phyloP scores from a whole-genome alignment of 1,140 invertebrate genomes.

The Drosophila eugracilis region DNA sequence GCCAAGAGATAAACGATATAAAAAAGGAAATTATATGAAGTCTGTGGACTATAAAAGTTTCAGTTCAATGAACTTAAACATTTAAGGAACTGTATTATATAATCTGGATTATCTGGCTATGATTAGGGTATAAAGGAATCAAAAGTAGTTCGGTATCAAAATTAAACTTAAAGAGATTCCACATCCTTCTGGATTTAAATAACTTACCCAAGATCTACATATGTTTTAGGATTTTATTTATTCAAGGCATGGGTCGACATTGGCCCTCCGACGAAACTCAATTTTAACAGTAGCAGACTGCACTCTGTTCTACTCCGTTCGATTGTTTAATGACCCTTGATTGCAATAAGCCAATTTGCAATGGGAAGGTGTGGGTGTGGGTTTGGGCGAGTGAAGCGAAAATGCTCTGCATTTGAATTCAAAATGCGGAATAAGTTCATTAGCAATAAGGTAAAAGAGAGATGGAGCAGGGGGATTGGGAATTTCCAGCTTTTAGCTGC shows the following conservation, averaged over 20 bases:
- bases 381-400: not conserved
- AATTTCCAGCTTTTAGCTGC: conserved; percentile 16
- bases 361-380: not conserved
- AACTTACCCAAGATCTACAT: not conserved
- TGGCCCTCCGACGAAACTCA: not conserved
- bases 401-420: conserved; percentile 63
- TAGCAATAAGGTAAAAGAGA: conserved; percentile 42
- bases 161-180: too few relatives aligned
- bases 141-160: too few relatives aligned
- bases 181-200: too few relatives aligned
- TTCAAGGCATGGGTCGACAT: not conserved
- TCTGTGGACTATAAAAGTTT: not conserved
- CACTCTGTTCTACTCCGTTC: conserved; percentile 12
- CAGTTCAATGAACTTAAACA: not conserved
- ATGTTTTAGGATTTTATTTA: not conserved
- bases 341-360: conserved; percentile 72
- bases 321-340: conserved; percentile 71
- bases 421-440: conserved; percentile 75
- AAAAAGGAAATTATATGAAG: not conserved
- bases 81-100: not conserved
- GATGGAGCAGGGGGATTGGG: not conserved
- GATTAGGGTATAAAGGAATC: too few relatives aligned
- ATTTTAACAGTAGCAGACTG: not conserved
- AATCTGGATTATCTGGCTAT: too few relatives aligned
- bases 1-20: conserved; percentile 1